Evolutionary conservation across 2,113 vertebrate genomes (phyloP).

Genomic region (Dolichallabes microphthalmus): DNA sequence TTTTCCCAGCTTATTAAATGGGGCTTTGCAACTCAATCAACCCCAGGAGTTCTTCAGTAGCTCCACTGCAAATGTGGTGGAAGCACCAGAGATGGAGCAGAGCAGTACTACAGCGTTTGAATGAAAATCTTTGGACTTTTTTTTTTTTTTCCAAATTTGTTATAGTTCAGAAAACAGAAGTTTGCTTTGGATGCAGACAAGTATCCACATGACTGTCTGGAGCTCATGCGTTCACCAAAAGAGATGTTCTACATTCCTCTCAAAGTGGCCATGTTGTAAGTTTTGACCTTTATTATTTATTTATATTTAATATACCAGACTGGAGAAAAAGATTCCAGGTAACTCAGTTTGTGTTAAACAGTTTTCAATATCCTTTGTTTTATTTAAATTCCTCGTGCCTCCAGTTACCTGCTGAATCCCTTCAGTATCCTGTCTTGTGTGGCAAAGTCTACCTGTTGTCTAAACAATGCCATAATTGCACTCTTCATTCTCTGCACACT

Average conservation of each 20-base stretch:
- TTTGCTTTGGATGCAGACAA: constrained; percentile 86
- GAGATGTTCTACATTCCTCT: constrained; percentile 94
- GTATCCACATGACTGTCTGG: constrained; percentile 85
- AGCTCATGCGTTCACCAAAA: constrained; percentile 87
- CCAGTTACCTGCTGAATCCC: constrained; percentile 93
- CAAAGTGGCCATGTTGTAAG: constrained; percentile 96
- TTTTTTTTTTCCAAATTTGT: neutral
- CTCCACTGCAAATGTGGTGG: neutral
- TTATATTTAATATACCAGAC: neutral
- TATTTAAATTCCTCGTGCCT: constrained; percentile 53
- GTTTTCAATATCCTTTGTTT: neutral
- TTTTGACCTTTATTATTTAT: constrained; percentile 53
- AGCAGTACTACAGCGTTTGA: too few species aligned
- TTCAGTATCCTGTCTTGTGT: constrained; percentile 95
- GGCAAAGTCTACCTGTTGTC: constrained; percentile 92
- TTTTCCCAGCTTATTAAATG: neutral
- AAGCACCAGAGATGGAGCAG: neutral
- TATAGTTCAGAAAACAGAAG: constrained; percentile 94
- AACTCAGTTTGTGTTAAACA: neutral
- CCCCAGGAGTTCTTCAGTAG: neutral
- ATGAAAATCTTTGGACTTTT: neutral
- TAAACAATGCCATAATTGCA: constrained; percentile 89
- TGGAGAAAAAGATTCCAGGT: neutral
- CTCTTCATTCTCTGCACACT: constrained; percentile 91
- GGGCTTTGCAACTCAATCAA: neutral